Evolutionary conservation across 1,140 invertebrate species (phyloP).

Genomic region (Drosophila equinoxialis): DNA sequence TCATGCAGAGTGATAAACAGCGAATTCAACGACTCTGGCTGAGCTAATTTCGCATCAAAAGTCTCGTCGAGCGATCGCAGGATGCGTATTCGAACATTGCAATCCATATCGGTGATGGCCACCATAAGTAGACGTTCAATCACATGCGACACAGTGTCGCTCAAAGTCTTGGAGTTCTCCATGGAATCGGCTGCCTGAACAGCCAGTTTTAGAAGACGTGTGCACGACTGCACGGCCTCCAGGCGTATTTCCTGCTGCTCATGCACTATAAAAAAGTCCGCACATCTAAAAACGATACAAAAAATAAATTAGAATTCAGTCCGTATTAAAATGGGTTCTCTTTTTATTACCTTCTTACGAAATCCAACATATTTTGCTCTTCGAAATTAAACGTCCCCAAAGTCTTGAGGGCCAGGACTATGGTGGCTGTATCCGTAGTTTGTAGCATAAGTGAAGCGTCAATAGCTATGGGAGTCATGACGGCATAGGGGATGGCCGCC

Average conservation of each 20-base stretch:
- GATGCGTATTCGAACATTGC: conserved; percentile 96
- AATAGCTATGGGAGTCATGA: conserved; percentile 50
- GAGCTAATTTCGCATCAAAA: conserved; percentile 97
- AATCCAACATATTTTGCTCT: conserved; percentile 95
- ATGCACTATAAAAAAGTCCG: conserved; percentile 95
- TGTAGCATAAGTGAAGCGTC: conserved; percentile 76
- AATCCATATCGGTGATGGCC: conserved; percentile 97
- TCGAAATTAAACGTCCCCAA: conserved; percentile 98
- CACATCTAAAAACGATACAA: conserved; percentile 85
- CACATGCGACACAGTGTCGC: conserved; percentile 94
- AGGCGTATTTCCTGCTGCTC: conserved; percentile 96
- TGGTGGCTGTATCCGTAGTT: conserved; percentile 88
- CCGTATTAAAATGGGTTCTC: not conserved
- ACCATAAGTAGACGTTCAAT: conserved; percentile 95
- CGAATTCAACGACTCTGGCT: conserved; percentile 96
- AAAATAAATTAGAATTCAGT: too few species aligned
- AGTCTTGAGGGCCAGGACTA: conserved; percentile 96
- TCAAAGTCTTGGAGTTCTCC: conserved; percentile 90
- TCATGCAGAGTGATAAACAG: conserved; percentile 98
- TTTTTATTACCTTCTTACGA: conserved; percentile 88
- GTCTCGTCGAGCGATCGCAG: conserved; percentile 95
- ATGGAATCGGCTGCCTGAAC: conserved; percentile 85
- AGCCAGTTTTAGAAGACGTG: conserved; percentile 92
- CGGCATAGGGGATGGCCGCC: conserved; percentile 85
- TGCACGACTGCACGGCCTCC: conserved; percentile 97